phyloP scores from a whole-genome alignment of 2,113 vertebrate species.

The Colinus virginianus region DNA sequence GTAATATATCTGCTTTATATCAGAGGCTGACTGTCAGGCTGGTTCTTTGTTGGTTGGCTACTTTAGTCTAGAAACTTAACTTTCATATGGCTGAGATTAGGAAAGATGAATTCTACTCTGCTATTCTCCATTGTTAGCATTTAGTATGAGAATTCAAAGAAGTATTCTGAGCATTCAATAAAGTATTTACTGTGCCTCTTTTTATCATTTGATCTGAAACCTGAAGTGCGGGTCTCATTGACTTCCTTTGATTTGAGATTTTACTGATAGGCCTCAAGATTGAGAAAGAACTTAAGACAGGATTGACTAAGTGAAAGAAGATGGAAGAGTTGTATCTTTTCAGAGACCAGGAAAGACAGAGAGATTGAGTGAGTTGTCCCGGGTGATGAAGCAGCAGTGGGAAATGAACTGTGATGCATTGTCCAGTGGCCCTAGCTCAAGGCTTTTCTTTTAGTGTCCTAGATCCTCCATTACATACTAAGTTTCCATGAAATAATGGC shows the following conservation, averaged over 20 bases:
- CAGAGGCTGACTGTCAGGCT: not conserved
- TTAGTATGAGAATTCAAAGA: not conserved
- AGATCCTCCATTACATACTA: not conserved
- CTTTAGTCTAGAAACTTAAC: not conserved
- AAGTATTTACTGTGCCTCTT: not conserved
- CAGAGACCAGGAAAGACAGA: constrained; percentile 6
- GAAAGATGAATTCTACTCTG: not conserved
- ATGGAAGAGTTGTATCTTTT: constrained; percentile 1
- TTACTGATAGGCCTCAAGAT: not conserved
- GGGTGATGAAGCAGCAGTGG: constrained; percentile 20
- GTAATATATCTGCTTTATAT: not conserved
- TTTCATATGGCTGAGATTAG: not conserved
- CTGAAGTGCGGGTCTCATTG: not conserved
- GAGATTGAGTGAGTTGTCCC: constrained; percentile 22
- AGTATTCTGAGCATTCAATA: not conserved
- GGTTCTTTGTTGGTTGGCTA: not conserved
- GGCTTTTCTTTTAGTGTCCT: not conserved
- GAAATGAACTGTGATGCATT: constrained; percentile 4
- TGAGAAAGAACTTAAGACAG: not conserved
- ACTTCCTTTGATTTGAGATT: not conserved
- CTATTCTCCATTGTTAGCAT: not conserved
- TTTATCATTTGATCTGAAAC: not conserved
- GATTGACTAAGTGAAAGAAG: not conserved
- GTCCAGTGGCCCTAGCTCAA: not conserved
- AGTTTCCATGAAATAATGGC: not conserved